A percentile compares a stretch with the other conserved stretches of the same genome.
Conservation (phyloP, 2,113 vertebrate genomes). For the Glaucidium brasilianum region DNA sequence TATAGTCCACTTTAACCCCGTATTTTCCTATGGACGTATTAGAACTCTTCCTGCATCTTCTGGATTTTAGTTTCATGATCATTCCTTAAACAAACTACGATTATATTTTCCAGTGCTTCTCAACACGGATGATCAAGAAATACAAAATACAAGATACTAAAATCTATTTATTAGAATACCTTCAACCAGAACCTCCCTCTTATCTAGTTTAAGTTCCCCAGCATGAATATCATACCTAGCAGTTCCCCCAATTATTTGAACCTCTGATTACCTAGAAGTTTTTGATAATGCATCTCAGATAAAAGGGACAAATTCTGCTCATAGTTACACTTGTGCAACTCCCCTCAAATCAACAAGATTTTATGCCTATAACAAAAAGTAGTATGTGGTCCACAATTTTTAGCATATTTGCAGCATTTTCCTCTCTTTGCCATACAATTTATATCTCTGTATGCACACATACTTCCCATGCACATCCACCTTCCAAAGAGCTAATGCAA, state of each 20-base stretch:
- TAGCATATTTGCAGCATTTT: neutral
- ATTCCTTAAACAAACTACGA: neutral
- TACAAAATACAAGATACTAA: neutral
- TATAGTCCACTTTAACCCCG: constrained; percentile 76
- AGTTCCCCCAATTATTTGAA: neutral
- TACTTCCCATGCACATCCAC: neutral
- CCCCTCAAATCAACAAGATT: neutral
- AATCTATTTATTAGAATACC: neutral
- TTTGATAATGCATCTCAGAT: neutral
- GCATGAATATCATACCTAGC: neutral
- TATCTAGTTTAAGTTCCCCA: neutral
- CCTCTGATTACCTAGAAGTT: neutral
- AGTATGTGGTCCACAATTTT: neutral
- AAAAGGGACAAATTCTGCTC: neutral
- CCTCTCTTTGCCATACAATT: neutral
- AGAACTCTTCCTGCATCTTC: neutral
- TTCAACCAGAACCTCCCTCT: neutral
- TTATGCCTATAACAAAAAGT: neutral
- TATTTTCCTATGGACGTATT: constrained; percentile 22
- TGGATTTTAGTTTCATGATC: neutral
- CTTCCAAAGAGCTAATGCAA: neutral
- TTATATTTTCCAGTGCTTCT: neutral
- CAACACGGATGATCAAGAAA: neutral
- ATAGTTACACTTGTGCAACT: neutral
- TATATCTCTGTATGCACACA: neutral